These are phyloP conservation scores for Hesperophylax magnus DNA, from an alignment of 1,140 invertebrate genomes.

Conservation along the genomic window DNA sequence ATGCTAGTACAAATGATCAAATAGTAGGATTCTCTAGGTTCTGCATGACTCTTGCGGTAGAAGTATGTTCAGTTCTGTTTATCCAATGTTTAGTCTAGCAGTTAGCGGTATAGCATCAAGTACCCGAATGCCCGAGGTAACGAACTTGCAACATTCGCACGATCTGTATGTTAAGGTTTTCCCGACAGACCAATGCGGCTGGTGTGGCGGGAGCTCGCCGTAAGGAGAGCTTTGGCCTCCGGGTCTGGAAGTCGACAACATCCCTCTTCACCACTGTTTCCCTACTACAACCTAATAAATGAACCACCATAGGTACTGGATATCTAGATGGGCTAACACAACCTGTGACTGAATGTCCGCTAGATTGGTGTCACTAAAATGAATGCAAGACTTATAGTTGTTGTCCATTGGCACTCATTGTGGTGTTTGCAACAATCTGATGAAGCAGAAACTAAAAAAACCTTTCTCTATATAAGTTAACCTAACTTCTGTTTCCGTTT, in stretches of 20 bases:
- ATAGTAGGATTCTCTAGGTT: not conserved
- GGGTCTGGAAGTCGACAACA: constrained; percentile 32
- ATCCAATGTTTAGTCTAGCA: not conserved
- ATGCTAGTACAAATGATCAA: not conserved
- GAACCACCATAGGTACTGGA: constrained; percentile 29
- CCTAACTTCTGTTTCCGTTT: no score
- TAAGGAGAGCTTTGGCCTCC: constrained; percentile 1
- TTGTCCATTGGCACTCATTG: constrained; percentile 9
- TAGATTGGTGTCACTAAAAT: constrained; percentile 6
- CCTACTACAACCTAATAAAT: constrained; percentile 31
- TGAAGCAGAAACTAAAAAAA: no score
- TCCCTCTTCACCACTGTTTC: constrained; percentile 32
- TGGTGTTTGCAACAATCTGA: not conserved
- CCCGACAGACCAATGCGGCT: constrained; percentile 13
- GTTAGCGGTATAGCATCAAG: constrained; percentile 21
- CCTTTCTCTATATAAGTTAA: no score
- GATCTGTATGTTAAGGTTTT: constrained; percentile 33
- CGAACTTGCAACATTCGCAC: constrained; percentile 11
- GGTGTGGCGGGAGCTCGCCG: not conserved
- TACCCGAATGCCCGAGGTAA: constrained; percentile 16
- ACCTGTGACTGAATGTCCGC: constrained; percentile 3
- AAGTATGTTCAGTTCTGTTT: not conserved
- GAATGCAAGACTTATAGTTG: not conserved
- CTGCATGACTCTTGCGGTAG: constrained; percentile 8
- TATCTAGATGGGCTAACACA: constrained; percentile 9